These are phyloP conservation scores for Oriolus oriolus DNA, from an alignment of 2,113 vertebrate species.

Conservation along the genomic window DNA sequence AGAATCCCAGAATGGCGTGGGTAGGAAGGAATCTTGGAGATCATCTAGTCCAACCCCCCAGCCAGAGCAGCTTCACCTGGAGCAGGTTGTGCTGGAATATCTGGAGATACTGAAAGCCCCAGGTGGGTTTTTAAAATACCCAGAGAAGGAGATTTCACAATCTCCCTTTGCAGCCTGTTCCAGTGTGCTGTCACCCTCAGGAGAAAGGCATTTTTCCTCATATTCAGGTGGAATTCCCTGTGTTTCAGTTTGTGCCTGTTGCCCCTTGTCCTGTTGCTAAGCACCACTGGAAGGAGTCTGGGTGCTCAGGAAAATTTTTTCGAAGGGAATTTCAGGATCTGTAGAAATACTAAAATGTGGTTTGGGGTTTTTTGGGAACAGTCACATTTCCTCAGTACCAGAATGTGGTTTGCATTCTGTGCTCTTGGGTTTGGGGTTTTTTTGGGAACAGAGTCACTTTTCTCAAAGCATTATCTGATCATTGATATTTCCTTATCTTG, in stretches of 20 bases:
- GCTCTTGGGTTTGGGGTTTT: background rate
- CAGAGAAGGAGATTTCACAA: background rate
- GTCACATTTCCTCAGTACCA: background rate
- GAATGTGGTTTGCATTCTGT: background rate
- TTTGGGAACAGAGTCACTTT: background rate
- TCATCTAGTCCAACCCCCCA: background rate
- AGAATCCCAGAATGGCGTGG: background rate
- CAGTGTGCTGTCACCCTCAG: background rate
- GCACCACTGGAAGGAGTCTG: background rate
- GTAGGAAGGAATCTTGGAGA: background rate
- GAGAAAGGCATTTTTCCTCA: background rate
- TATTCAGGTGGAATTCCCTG: background rate
- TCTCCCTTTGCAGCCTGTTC: background rate
- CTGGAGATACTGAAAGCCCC: background rate
- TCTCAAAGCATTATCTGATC: background rate
- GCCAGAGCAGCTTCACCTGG: background rate
- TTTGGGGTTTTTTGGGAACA: background rate
- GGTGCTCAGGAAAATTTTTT: background rate
- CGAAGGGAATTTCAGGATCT: background rate
- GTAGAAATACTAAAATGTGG: background rate
- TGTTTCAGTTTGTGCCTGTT: background rate
- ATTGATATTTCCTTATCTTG: background rate
- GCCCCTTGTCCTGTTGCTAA: background rate
- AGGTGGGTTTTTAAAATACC: background rate
- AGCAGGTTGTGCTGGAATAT: background rate